Conservation (phyloP, 1,140 invertebrate species). For the Zaprionus lachaisei region DNA sequence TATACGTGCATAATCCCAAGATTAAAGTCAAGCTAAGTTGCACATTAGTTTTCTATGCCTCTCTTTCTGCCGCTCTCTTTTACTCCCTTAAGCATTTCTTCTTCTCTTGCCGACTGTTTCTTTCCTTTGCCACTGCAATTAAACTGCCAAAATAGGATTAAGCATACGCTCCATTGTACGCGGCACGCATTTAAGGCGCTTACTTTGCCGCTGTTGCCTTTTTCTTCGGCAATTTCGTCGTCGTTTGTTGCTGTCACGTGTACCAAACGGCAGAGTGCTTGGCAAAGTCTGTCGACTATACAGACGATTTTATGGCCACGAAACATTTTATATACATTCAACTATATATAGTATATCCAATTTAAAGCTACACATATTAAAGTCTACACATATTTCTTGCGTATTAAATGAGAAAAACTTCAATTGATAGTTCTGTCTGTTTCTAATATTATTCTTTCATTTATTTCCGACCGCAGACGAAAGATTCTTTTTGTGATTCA, state of each 20-base stretch:
- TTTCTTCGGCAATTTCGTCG: not conserved
- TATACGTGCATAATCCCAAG: conserved; percentile 11
- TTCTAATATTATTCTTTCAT: not conserved
- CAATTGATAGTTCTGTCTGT: not conserved
- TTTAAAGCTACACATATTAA: not conserved
- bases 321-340: not conserved
- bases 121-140: conserved; percentile 55
- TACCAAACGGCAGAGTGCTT: not conserved
- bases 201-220: conserved; percentile 43
- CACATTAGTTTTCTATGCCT: conserved; percentile 46
- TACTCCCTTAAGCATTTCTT: not conserved
- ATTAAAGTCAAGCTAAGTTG: conserved; percentile 43
- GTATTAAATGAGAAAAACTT: no score
- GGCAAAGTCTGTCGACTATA: conserved; percentile 12
- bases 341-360: not conserved
- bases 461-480: not conserved
- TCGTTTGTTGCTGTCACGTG: not conserved
- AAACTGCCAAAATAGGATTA: conserved; percentile 74
- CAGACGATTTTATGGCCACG: conserved; percentile 6
- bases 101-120: not conserved
- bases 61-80: not conserved
- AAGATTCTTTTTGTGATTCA: not conserved
- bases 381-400: not conserved
- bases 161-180: conserved; percentile 70
- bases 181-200: conserved; percentile 64